Evolutionary conservation across 1,140 invertebrate species (phyloP), one percentile per base, ranked within the genome.

Genomic region (Apis dorsata): DNA sequence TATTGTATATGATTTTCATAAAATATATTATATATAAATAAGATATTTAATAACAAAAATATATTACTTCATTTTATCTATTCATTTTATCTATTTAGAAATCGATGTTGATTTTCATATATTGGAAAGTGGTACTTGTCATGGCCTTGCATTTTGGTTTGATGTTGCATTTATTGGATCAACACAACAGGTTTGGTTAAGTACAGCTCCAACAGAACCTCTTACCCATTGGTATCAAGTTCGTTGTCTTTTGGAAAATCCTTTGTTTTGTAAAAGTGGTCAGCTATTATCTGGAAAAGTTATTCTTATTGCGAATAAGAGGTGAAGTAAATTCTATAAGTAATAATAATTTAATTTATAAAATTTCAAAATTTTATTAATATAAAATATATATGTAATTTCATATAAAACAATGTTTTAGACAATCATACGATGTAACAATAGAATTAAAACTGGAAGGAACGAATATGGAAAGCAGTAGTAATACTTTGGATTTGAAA

Each of bases 181-280:
- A 77, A 96, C 96, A 83, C 97, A 98, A 91, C 97, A 98, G 78
- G 97, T 99, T 73, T 99, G 99, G 99, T 94, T 99, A 9, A 99
- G 99, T n/a, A 99, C 99, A 34, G 96, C 99, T 12, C 99, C 99
- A 1, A 99, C 98, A 24, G 98, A 99, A 92, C 98, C 99, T n/a
- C 94, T 99, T 5, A 99, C 99, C 57, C 99, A 99, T 94, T 99
- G 99, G 99, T 99, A 99, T 94, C 99, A 99, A 96, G 99, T 99
- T 15, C 95, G 99, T 66, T 99, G 99, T 94, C 95, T 99, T 55
- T 92, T 99, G 53, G 97, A 99, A 91, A 97, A 97, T 85, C 99
- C 99, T 10, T 95, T 99, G 55, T 97, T 99, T 91, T 98, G 98
- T 57, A 99, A 99, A 94, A 97, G 98, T 93, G 99, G 99, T 5